Conservation (phyloP, 1,140 invertebrate genomes). For the Brachionus asplanchnoidis region DNA sequence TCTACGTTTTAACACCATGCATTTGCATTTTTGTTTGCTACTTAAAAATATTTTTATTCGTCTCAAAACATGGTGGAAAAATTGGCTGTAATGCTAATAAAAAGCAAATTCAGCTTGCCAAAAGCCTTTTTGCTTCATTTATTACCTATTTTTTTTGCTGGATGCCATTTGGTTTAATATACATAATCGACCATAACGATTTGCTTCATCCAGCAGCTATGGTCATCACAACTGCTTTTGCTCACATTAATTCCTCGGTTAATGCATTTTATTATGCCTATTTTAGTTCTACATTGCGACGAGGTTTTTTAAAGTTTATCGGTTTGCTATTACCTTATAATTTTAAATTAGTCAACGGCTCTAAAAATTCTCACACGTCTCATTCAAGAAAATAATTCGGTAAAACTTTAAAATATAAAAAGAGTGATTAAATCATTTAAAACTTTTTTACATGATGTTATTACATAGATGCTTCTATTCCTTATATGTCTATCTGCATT, state of each 20-base stretch:
- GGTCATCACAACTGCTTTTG: background rate
- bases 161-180: slow-evolving; percentile 26
- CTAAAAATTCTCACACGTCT: background rate
- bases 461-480: too few species aligned
- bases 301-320: background rate
- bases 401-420: too few species aligned
- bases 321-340: background rate
- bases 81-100: background rate
- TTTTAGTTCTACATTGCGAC: background rate
- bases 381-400: background rate
- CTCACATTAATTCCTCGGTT: background rate
- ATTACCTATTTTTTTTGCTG: slow-evolving; percentile 33
- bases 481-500: too few species aligned
- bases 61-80: background rate
- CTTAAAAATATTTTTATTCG: slow-evolving; percentile 18
- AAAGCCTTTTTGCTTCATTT: slow-evolving; percentile 16
- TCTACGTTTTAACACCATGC: background rate
- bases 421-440: too few species aligned
- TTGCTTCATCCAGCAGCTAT: background rate
- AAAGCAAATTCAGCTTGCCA: background rate
- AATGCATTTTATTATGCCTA: slow-evolving; percentile 9
- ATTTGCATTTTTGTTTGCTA: slow-evolving; percentile 6
- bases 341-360: background rate
- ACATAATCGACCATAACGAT: slow-evolving; percentile 6
- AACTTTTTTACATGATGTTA: too few species aligned